A percentile compares a stretch with the other conserved stretches of the same genome.
Conservation (phyloP, 1,140 invertebrate species). For the Zaprionus lachaisei region DNA sequence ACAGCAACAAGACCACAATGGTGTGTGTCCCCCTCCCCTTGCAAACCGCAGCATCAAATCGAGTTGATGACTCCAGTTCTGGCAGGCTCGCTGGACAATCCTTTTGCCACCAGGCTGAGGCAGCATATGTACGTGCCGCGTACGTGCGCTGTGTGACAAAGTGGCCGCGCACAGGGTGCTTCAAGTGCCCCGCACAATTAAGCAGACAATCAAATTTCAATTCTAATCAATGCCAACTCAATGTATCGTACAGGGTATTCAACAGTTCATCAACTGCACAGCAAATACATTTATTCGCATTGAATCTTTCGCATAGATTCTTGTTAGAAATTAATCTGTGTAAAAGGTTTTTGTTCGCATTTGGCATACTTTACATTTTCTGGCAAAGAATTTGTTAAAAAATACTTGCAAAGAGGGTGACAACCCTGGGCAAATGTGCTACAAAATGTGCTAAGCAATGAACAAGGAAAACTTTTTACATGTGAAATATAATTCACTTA, state of each 20-base stretch:
- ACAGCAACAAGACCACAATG: conserved; percentile 58
- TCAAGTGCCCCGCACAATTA: not conserved
- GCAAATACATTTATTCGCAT: not conserved
- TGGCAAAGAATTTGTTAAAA: not conserved
- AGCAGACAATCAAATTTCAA: not conserved
- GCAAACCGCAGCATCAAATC: conserved; percentile 72
- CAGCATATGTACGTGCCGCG: conserved; percentile 69
- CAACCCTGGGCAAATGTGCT: not conserved
- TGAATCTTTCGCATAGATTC: not conserved
- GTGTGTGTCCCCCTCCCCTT: conserved; percentile 7
- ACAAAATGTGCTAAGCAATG: not conserved
- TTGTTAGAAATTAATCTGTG: not conserved
- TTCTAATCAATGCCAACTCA: not conserved
- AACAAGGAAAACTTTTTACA: not conserved
- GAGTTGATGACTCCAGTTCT: conserved; percentile 58
- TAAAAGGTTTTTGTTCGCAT: conserved; percentile 1
- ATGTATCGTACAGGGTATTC: not conserved
- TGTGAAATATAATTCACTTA: not conserved
- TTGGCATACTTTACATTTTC: not conserved
- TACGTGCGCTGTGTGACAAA: conserved; percentile 76
- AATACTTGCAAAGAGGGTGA: not conserved
- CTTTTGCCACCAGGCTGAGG: conserved; percentile 42
- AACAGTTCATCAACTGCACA: not conserved
- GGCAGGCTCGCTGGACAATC: conserved; percentile 62
- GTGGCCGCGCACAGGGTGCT: conserved; percentile 47